phyloP scores from a whole-genome alignment of 2,888 invertebrate genomes.

The Hydropsyche betteni region DNA sequence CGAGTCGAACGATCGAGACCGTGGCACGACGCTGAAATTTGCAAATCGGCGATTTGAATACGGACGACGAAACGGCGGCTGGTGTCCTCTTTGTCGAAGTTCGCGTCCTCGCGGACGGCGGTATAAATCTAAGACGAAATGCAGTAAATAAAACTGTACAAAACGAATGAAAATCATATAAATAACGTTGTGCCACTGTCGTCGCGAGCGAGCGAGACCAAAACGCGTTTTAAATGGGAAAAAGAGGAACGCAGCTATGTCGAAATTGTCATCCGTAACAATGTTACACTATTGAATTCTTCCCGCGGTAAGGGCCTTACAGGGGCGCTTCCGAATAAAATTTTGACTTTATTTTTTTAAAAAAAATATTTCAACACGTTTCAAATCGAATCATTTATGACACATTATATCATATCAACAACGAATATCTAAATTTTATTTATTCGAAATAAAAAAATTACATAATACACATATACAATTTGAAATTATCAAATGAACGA shows the following conservation, averaged over 20 bases:
- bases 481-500: neutral
- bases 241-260: slow-evolving; percentile 22
- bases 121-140: slow-evolving; percentile 40
- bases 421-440: too few species aligned
- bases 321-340: slow-evolving; percentile 23
- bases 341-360: slow-evolving; percentile 2
- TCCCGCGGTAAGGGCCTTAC: slow-evolving; percentile 26
- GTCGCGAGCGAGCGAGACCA: slow-evolving; percentile 36
- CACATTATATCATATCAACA: too few species aligned
- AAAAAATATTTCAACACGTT: neutral
- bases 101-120: slow-evolving; percentile 20
- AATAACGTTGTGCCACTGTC: slow-evolving; percentile 5
- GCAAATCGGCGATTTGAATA: too few species aligned
- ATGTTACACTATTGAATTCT: slow-evolving; percentile 44
- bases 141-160: slow-evolving; percentile 47
- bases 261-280: slow-evolving; percentile 50
- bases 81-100: slow-evolving; percentile 15
- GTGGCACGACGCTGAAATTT: too few species aligned
- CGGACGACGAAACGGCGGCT: neutral
- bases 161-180: slow-evolving; percentile 25
- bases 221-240: slow-evolving; percentile 3
- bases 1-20: neutral
- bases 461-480: too few species aligned
- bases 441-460: too few species aligned
- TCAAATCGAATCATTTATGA: too few species aligned